Evolutionary conservation across 2,113 vertebrate species (phyloP).

Genomic region (Pluvialis apricaria): DNA sequence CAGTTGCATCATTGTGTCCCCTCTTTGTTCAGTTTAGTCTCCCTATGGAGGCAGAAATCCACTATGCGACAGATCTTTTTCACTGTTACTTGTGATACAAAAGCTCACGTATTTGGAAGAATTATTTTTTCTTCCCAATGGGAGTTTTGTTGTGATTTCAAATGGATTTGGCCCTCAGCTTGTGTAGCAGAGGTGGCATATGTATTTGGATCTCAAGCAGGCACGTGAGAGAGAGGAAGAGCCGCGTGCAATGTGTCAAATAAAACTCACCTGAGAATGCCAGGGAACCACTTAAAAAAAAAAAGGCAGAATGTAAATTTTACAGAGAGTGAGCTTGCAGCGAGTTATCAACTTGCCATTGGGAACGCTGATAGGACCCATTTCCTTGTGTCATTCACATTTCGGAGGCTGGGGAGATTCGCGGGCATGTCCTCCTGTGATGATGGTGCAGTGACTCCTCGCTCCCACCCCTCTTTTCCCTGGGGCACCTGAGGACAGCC

Average conservation of each 20-base stretch:
- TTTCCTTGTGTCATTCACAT: not conserved
- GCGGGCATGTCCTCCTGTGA: not conserved
- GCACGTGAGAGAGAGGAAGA: not conserved
- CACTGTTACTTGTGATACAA: not conserved
- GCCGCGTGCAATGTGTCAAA: too few relatives aligned
- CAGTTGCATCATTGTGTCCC: not conserved
- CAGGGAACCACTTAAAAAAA: not conserved
- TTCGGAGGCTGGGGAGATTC: not conserved
- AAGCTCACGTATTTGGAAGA: fast-evolving
- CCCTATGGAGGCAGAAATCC: not conserved
- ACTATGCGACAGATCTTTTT: not conserved
- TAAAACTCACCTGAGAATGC: not conserved
- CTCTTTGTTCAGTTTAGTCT: not conserved
- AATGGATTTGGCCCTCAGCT: not conserved
- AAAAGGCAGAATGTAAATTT: not conserved
- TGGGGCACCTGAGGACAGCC: not conserved
- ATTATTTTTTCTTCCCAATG: not conserved
- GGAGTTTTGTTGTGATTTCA: not conserved
- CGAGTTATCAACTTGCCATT: not conserved
- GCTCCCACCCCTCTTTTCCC: not conserved
- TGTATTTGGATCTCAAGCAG: not conserved
- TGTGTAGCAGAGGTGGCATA: not conserved
- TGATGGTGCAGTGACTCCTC: not conserved
- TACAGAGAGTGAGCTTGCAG: not conserved
- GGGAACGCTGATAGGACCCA: not conserved